Evolutionary conservation across 2,113 vertebrate species (phyloP), one percentile per base, ranked within the genome.

Genomic region (Chloroceryle aenea): DNA sequence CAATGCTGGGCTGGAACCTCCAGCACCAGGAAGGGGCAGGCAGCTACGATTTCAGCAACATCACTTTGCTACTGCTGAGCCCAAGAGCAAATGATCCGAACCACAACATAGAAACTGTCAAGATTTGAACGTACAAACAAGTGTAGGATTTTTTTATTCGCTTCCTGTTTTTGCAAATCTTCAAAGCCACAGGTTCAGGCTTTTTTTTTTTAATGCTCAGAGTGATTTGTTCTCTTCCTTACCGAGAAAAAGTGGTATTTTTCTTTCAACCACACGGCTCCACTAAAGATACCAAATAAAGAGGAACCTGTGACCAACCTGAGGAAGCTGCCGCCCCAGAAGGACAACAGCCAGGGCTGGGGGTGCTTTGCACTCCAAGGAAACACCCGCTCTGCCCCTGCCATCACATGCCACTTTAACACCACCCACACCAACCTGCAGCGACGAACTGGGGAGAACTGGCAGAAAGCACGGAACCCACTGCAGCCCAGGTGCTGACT

Each of bases 31-130:
- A 64, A 48, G 20, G 56, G 62, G 63, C 14, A 22, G 32, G 58
- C 32, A 62, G 68, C 27, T 14, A 15, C 3, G 1, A 12, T 72
- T 32, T 23, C 84, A 73, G 78, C 47, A 32, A 27, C 42, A n/a
- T 34, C 36, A 6, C 29, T 29, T 36, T 40, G 62, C 42, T 29
- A 7, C 10, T 13, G 19, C 58, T 55, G 63, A 66, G 48, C 62
- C 34, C 32, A 6, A 23, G 30, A 45, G 38, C 9, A 2, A 62
- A 42, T 1, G 5, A 6, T 26, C 55, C 4, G 30, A 66, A 43
- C 3, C 2, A 0, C 73, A 50, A 18, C 0, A 3, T 13, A 13
- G 45, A 58, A 71, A 29, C 34, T 50, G 27, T 23, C 0, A 0
- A 63, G 32, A 42, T 67, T 42, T 47, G 20, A 52, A 71, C 58